Base-by-base conservation (phyloP, 2,888 invertebrate species). In the Xiphydria camelus region DNA sequence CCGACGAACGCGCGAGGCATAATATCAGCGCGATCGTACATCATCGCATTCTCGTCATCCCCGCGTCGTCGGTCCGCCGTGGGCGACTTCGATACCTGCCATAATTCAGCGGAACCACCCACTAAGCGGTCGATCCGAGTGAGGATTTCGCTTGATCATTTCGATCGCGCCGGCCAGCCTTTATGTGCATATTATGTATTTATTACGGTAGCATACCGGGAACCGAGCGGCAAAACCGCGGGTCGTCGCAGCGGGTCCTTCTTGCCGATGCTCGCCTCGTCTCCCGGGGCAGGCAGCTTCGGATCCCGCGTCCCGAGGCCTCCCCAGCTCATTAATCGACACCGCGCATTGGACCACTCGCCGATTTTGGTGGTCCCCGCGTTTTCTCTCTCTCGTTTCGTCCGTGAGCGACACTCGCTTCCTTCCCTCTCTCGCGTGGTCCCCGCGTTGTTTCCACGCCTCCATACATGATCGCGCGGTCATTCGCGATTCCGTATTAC, bases 121-220 rank as follows among this genome's bases (percentile, higher is more conserved):
- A 67, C 66, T 53, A 64, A 57, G 65, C 43, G 37, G 14, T 31
- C 41, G 34, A 45, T 20, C 22, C 41, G 51, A 55, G 55, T 52
- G 55, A 54, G 50, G 62, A 62, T 62, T 59, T 66, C 61, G 63
- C 65, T 64, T 66, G 69, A 71, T 72, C 66, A 73, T 72, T 70
- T 72, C 60, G 70, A 71, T 70, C 69, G 70, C 70, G 68, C 68
- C 67, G 68, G 62, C 61, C 59, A 55, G 59, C 70, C 68, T 73
- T 73, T 73, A 74, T 73, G 73, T 71, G 70, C 70, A 73, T 74
- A 74, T 73, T 75, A 74, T 71, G 71, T 73, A 73, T 74, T 75
- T 74, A 75, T 74, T 74, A 75, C 66, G 67, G 67, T 61, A 55
- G 62, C 53, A 44, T 65, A 73, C 72, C 74, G 62, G 55, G 60